Percentiles rank a stretch among this genome's conserved stretches.
phyloP scores from a whole-genome alignment of 2,797 vertebrate species.

The Sylvilagus floridanus region DNA sequence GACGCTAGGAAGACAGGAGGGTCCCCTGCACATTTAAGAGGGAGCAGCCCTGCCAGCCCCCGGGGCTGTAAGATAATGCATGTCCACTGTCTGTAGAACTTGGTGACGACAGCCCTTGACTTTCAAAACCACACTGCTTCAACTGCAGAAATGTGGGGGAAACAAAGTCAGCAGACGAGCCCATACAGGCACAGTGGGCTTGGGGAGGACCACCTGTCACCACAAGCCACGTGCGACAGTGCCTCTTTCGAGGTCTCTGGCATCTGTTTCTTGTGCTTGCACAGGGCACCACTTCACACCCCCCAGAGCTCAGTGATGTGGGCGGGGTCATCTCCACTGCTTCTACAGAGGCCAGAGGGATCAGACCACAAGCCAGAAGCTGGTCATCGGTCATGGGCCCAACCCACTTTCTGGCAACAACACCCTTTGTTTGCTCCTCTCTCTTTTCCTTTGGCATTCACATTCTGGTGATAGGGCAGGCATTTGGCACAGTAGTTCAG shows the following conservation, averaged over 20 bases:
- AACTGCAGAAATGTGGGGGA: not conserved
- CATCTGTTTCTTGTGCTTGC: not conserved
- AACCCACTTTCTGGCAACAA: not conserved
- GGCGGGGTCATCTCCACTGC: not conserved
- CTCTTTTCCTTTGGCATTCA: not conserved
- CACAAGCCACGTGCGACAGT: not conserved
- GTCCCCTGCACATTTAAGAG: not conserved
- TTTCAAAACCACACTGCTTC: conserved; percentile 16
- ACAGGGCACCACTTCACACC: not conserved
- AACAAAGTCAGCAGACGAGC: not conserved
- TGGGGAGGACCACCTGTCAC: not conserved
- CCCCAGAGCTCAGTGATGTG: not conserved
- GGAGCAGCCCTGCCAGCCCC: not conserved
- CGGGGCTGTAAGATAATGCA: not conserved
- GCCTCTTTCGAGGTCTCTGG: not conserved
- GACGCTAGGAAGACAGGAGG: not conserved
- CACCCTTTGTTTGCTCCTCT: not conserved
- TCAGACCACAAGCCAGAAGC: not conserved
- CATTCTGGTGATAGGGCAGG: not conserved
- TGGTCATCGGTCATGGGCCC: not conserved
- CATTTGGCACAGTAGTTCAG: too few species aligned
- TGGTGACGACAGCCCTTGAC: not conserved
- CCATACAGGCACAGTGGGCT: not conserved
- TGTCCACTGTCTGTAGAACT: not conserved
- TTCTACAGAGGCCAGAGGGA: not conserved